A percentile compares a stretch with the other conserved stretches of the same genome.
phyloP scores from a whole-genome alignment of 1,140 invertebrate species.

The Drosophila virilis region DNA sequence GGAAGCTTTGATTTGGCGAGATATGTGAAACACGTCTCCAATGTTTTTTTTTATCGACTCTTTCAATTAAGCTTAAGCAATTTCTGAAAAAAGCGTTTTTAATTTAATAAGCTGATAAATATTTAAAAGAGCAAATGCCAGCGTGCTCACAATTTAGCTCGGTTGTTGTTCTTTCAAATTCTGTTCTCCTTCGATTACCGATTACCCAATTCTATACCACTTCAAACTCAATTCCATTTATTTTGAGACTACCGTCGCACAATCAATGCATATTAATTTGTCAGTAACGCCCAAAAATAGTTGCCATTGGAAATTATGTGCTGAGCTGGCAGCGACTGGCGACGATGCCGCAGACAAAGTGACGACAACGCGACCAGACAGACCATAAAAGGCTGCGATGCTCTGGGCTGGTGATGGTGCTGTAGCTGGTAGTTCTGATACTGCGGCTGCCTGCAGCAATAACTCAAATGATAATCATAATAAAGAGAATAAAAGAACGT shows the following conservation, averaged over 20 bases:
- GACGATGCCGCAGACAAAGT: slow-evolving; percentile 64
- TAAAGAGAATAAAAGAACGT: slow-evolving; percentile 50
- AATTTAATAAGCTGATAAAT: too few relatives aligned
- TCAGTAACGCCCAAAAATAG: slow-evolving; percentile 48
- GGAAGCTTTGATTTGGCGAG: too few relatives aligned
- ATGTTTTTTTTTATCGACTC: too few relatives aligned
- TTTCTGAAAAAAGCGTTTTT: too few relatives aligned
- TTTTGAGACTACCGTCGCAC: slow-evolving; percentile 12
- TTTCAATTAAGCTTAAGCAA: too few relatives aligned
- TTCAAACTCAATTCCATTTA: slow-evolving; percentile 12
- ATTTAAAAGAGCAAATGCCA: too few relatives aligned
- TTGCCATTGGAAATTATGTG: slow-evolving; percentile 68
- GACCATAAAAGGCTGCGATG: slow-evolving; percentile 45
- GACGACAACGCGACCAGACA: slow-evolving; percentile 75
- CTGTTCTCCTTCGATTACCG: slow-evolving; percentile 4
- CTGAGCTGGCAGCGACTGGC: slow-evolving; percentile 37
- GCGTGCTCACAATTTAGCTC: background rate
- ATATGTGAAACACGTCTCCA: too few relatives aligned
- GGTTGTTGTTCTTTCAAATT: too few relatives aligned
- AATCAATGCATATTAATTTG: slow-evolving; percentile 70
- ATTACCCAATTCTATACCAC: slow-evolving; percentile 6
- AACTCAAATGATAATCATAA: slow-evolving; percentile 81
- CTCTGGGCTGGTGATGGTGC: background rate
- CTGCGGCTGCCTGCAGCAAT: slow-evolving; percentile 74
- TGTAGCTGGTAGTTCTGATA: slow-evolving; percentile 19